Base-by-base conservation (phyloP, 2,113 vertebrate genomes). In the Melozone crissalis region DNA sequence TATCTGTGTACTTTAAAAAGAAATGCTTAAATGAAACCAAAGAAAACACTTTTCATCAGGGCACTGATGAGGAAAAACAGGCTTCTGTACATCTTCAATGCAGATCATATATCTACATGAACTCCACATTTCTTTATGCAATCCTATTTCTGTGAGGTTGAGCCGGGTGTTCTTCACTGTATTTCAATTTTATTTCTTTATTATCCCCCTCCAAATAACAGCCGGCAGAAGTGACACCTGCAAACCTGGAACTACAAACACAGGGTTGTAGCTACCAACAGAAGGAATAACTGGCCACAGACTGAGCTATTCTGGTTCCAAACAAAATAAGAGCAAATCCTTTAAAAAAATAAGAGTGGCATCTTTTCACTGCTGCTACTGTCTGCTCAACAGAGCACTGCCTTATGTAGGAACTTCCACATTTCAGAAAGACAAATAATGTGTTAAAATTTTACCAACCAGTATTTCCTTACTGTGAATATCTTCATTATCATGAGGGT, bases 201-300 rank as follows among this genome's bases (percentile, higher is more conserved):
- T 35, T 33, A 4, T 0, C 12, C 27, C 24, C 4, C 55, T 66
- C 44, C 54, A 84, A 55, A 63, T 9, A 66, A 22, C 0, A 62
- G 58, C 0, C 0, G 47, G 15, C 31, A 9, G 11, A 33, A 81
- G 41, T 2, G 39, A 21, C 3, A 7, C 11, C 7, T 31, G n/a
- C 21, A 72, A 49, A 23, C 22, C 75, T 87, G 30, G 24, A 62
- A 43, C 21, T 10, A 6, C 37, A 43, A 41, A 61, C 2, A 61
- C 2, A 1, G n/a, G 39, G n/a, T 5, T 23, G 35, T 7, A 26
- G 54, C 43, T 37, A 10, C 61, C 46, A 66, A 58, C 23, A 57
- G 54, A 8, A 71, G 19, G 15, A 74, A 73, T 18, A 49, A 18
- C 11, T n/a, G 21, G 33, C 15, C 35, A 10, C 24, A 68, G 33